Percentiles rank a stretch among this genome's conserved stretches.
Evolutionary conservation across 2,797 vertebrate genomes (phyloP).

Genomic region (Lophotriccus pileatus): DNA sequence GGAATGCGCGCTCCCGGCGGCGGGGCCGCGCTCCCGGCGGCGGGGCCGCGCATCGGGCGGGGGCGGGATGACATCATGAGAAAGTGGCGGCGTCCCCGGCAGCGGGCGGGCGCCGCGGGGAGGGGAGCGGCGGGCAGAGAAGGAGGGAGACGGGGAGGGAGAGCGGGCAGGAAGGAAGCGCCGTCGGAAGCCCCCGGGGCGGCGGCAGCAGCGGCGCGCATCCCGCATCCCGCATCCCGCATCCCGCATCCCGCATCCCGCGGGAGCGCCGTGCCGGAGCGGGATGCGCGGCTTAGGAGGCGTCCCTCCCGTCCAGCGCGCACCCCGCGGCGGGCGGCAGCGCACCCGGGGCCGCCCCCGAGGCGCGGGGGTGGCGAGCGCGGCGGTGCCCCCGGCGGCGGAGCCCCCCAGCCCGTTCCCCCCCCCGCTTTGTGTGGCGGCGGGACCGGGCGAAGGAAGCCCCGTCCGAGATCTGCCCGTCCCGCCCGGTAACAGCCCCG

Average conservation of each 20-base stretch:
- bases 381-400: neutral
- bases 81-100: slow-evolving; percentile 8
- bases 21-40: neutral
- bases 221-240: neutral
- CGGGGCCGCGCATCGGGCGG: neutral
- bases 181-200: neutral
- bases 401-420: neutral
- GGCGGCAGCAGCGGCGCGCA: neutral
- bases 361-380: neutral
- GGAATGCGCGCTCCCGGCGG: slow-evolving; percentile 30
- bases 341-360: neutral
- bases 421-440: slow-evolving; percentile 40
- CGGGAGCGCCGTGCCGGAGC: neutral
- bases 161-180: neutral
- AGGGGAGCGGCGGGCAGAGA: neutral
- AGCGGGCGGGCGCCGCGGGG: neutral
- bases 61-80: slow-evolving; percentile 16
- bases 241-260: neutral
- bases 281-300: neutral
- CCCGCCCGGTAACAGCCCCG: slow-evolving; percentile 87
- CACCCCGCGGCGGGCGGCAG: no score
- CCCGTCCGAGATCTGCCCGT: slow-evolving; percentile 84
- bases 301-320: neutral
- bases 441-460: slow-evolving; percentile 49
- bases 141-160: neutral